Evolutionary conservation across 2,888 invertebrate species (phyloP).

Genomic region (Trisateles emortualis): DNA sequence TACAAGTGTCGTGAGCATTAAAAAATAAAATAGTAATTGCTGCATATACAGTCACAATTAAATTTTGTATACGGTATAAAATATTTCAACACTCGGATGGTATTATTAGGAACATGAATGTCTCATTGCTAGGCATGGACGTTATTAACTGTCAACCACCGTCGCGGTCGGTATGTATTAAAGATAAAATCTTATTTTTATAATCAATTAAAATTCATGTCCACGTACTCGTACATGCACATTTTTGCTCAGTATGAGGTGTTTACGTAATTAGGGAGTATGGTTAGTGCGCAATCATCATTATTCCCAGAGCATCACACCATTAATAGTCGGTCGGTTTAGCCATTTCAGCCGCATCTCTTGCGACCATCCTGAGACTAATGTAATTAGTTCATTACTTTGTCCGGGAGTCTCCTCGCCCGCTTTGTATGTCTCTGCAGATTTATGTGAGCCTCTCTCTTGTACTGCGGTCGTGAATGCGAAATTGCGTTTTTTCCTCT

Average conservation of each 20-base stretch:
- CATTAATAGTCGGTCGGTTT: constrained; percentile 65
- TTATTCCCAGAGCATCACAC: constrained; percentile 60
- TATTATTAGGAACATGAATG: background rate
- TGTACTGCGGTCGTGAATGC: constrained; percentile 67
- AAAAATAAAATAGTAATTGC: constrained; percentile 16
- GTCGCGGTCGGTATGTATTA: background rate
- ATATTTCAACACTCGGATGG: background rate
- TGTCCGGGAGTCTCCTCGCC: constrained; percentile 66
- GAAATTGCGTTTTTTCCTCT: constrained; percentile 62
- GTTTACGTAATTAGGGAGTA: constrained; percentile 40
- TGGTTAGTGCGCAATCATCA: constrained; percentile 59
- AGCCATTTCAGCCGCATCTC: constrained; percentile 70
- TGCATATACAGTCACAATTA: constrained; percentile 8
- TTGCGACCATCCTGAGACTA: constrained; percentile 67
- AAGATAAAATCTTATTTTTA: background rate
- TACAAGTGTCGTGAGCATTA: constrained; percentile 9
- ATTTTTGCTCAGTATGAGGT: constrained; percentile 14
- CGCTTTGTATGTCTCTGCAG: constrained; percentile 70
- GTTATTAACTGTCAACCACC: background rate
- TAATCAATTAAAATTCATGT: background rate
- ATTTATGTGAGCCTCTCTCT: constrained; percentile 73
- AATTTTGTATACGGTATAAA: background rate
- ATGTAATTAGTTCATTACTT: constrained; percentile 85
- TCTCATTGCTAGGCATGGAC: background rate
- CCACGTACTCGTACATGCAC: background rate